A percentile compares a stretch with the other conserved stretches of the same genome.
These are phyloP conservation scores for Argyresthia goedartella DNA, from an alignment of 2,888 invertebrate genomes.

Conservation along the genomic window DNA sequence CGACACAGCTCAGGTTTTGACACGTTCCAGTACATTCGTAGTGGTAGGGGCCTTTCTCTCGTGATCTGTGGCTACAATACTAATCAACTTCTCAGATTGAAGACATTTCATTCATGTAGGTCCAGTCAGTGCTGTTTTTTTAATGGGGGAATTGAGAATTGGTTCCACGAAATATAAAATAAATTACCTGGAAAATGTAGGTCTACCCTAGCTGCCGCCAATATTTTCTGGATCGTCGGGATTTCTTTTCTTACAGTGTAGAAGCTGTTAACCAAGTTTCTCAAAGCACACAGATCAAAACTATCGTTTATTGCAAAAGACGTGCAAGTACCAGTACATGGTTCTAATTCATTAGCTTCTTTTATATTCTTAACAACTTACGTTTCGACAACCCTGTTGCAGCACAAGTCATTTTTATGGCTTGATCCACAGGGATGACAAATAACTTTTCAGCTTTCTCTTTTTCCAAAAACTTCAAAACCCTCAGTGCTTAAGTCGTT, in stretches of 20 bases:
- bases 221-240: too few species aligned
- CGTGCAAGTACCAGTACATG: not conserved
- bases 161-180: too few species aligned
- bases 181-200: too few species aligned
- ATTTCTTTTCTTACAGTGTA: not conserved
- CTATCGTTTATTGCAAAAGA: conserved; percentile 1
- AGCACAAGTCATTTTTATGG: conserved; percentile 4
- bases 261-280: conserved; percentile 1
- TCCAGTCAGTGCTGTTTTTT: too few species aligned
- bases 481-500: conserved; percentile 7
- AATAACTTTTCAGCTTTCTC: conserved; percentile 3
- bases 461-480: conserved; percentile 9
- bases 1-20: too few species aligned
- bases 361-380: conserved; percentile 5
- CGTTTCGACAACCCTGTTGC: conserved; percentile 5
- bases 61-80: too few species aligned
- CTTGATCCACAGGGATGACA: conserved; percentile 4
- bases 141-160: too few species aligned
- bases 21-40: too few species aligned
- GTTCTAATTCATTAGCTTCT: not conserved
- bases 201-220: too few species aligned
- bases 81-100: too few species aligned
- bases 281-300: not conserved
- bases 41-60: too few species aligned
- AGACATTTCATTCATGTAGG: too few species aligned